A percentile compares a stretch with the other conserved stretches of the same genome.
Evolutionary conservation across 2,888 invertebrate species (phyloP).

Genomic region (Hirtodrosophila cameraria): DNA sequence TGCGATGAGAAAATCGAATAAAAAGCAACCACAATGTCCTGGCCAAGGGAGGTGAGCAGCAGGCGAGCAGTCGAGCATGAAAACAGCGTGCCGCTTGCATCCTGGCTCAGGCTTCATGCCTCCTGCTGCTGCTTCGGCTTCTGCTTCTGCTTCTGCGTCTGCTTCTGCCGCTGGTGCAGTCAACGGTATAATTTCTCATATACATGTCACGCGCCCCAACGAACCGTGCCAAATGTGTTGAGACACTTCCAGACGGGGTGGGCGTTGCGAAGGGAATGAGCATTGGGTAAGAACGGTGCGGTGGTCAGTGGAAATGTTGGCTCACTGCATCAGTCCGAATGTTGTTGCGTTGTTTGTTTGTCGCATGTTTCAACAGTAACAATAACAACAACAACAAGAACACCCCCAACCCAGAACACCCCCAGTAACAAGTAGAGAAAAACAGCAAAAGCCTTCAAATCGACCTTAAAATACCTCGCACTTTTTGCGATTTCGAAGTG

Average conservation of each 20-base stretch:
- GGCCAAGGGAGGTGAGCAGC: slow-evolving; percentile 1
- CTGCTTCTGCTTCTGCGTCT: background rate
- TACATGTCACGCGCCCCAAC: slow-evolving; percentile 76
- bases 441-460: too few relatives aligned
- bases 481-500: background rate
- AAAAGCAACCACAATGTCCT: slow-evolving; percentile 32
- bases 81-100: slow-evolving; percentile 68
- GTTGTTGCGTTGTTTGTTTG: slow-evolving; percentile 13
- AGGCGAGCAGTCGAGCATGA: slow-evolving; percentile 63
- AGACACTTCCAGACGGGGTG: slow-evolving; percentile 50
- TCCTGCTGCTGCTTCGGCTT: slow-evolving; percentile 21
- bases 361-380: slow-evolving; percentile 14
- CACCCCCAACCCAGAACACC: too few relatives aligned
- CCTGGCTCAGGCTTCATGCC: slow-evolving; percentile 41
- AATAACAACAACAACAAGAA: slow-evolving; percentile 18
- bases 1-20: slow-evolving; percentile 50
- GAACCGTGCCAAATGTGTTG: slow-evolving; percentile 71
- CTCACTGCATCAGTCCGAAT: slow-evolving; percentile 8
- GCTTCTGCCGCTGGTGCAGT: slow-evolving; percentile 59
- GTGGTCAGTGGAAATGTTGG: slow-evolving; percentile 30
- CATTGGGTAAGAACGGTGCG: background rate
- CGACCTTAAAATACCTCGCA: background rate
- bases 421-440: too few relatives aligned
- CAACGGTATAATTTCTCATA: slow-evolving; percentile 81
- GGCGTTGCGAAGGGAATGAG: background rate